Evolutionary conservation across 1,140 invertebrate genomes (phyloP).

Genomic region (Aculops lycopersici): DNA sequence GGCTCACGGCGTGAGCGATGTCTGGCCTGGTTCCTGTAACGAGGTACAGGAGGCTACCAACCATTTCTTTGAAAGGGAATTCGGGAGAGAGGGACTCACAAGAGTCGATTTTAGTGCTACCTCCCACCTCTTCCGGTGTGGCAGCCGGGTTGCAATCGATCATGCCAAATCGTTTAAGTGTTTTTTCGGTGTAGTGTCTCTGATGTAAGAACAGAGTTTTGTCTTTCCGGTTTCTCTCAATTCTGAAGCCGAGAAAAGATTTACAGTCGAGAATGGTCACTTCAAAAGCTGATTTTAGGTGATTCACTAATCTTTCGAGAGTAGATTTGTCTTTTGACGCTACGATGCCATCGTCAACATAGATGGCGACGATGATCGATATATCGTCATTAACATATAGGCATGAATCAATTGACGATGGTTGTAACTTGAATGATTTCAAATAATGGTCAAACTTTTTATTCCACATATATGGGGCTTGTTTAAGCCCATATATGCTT

Average conservation of each 20-base stretch:
- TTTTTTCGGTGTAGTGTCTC: constrained; percentile 1
- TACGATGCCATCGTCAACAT: constrained; percentile 11
- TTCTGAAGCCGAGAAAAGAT: constrained; percentile 10
- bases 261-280: not conserved
- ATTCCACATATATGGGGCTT: constrained; percentile 17
- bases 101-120: not conserved
- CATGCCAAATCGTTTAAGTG: constrained; percentile 10
- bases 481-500: constrained; percentile 17
- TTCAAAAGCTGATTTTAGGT: constrained; percentile 3
- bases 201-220: constrained; percentile 4
- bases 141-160: not conserved
- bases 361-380: constrained; percentile 7
- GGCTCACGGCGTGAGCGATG: constrained; percentile 9
- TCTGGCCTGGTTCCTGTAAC: constrained; percentile 9
- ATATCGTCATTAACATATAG: not conserved
- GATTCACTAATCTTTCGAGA: constrained; percentile 1
- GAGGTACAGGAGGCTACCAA: constrained; percentile 8
- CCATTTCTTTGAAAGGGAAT: constrained; percentile 9
- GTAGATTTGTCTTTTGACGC: not conserved
- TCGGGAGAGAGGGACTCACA: not conserved
- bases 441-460: constrained; percentile 10
- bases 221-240: constrained; percentile 2
- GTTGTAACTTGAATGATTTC: constrained; percentile 1
- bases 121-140: constrained; percentile 12
- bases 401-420: not conserved